Evolutionary conservation across 1,140 invertebrate species (phyloP).

Genomic region (Drosophila parabipectinata): DNA sequence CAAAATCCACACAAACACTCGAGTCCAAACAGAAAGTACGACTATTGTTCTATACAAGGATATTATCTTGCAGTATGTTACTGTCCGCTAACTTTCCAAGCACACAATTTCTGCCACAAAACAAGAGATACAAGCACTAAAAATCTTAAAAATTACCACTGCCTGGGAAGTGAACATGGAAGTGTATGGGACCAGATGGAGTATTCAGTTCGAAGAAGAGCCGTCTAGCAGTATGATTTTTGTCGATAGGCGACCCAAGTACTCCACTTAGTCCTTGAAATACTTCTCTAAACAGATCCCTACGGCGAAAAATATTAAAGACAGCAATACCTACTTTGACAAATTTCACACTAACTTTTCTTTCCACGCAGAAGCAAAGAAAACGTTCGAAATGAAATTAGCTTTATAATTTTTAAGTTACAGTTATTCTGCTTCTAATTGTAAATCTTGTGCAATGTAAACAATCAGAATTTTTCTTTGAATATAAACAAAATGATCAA

Average conservation of each 20-base stretch:
- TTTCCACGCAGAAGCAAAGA: conserved; percentile 46
- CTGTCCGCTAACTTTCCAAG: conserved; percentile 70
- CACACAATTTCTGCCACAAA: conserved; percentile 70
- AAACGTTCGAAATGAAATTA: conserved; percentile 54
- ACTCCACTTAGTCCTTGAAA: not conserved
- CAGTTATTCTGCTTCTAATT: conserved; percentile 84
- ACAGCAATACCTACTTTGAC: conserved; percentile 18
- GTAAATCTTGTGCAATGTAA: conserved; percentile 84
- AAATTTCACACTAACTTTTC: conserved; percentile 55
- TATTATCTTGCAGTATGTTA: conserved; percentile 58
- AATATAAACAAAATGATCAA: conserved; percentile 64
- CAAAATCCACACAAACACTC: conserved; percentile 10
- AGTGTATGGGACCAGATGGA: not conserved
- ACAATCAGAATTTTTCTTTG: conserved; percentile 83
- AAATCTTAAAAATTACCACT: conserved; percentile 79
- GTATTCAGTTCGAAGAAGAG: not conserved
- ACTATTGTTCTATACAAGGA: conserved; percentile 26
- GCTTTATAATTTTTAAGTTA: conserved; percentile 82
- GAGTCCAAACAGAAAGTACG: conserved; percentile 39
- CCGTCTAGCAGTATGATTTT: not conserved
- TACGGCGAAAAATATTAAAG: conserved; percentile 28
- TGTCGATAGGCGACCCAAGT: not conserved
- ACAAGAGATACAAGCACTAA: conserved; percentile 39
- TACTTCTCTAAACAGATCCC: conserved; percentile 4
- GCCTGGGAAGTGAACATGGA: conserved; percentile 21